Conservation (phyloP, 2,888 invertebrate species). For the Drosophila barbarae region DNA sequence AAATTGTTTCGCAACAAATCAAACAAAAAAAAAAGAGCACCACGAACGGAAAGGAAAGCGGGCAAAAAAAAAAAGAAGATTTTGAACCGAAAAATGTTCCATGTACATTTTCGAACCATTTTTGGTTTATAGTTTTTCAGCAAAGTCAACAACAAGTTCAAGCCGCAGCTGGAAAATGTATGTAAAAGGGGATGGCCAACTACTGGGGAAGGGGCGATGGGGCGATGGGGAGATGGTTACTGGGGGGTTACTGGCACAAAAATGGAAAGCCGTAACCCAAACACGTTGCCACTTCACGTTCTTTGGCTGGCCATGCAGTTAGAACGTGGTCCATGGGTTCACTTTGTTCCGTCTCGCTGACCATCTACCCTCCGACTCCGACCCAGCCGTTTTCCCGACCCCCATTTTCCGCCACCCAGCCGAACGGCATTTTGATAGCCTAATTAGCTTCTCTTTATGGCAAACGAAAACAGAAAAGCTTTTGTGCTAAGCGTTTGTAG, state of each 20-base stretch:
- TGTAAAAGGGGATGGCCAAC: slow-evolving; percentile 5
- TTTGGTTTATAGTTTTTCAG: slow-evolving; percentile 43
- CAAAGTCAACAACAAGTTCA: slow-evolving; percentile 58
- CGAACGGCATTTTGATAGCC: slow-evolving; percentile 68
- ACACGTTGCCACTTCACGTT: slow-evolving; percentile 43
- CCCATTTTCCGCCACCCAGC: slow-evolving; percentile 26
- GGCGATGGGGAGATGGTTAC: neutral
- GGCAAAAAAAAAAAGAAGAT: slow-evolving; percentile 17
- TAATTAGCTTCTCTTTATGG: slow-evolving; percentile 70
- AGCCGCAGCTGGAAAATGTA: slow-evolving; percentile 48
- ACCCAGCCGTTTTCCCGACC: neutral
- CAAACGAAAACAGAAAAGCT: slow-evolving; percentile 51
- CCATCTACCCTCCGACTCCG: slow-evolving; percentile 26
- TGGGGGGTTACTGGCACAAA: slow-evolving; percentile 12
- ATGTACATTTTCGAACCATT: slow-evolving; percentile 42
- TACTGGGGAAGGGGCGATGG: neutral
- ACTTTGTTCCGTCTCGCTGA: slow-evolving; percentile 58
- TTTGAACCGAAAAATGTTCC: slow-evolving; percentile 38
- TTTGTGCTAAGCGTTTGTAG: slow-evolving; percentile 68
- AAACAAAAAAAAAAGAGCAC: slow-evolving; percentile 42
- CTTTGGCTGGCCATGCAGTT: slow-evolving; percentile 34
- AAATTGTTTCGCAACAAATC: slow-evolving; percentile 65
- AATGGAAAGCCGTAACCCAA: slow-evolving; percentile 39
- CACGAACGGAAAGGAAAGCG: slow-evolving; percentile 26
- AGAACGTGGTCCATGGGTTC: slow-evolving; percentile 34